Conservation (phyloP, 2,113 vertebrate species). For the Gymnarchus niloticus region DNA sequence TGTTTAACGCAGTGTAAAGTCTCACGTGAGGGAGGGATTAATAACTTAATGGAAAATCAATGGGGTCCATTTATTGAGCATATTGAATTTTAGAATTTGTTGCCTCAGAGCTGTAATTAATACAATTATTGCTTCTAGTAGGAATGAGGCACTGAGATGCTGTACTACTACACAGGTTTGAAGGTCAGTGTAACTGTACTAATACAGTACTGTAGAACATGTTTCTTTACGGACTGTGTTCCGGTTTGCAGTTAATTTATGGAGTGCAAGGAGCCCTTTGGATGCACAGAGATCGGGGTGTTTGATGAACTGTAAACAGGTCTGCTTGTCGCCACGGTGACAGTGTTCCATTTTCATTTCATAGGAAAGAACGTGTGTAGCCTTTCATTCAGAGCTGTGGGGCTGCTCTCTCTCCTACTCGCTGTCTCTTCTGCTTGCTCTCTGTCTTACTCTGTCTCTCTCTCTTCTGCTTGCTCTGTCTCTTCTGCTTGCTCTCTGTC, state of each 20-base stretch:
- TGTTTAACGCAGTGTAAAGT: not conserved
- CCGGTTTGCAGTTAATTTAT: not conserved
- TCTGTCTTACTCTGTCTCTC: too few relatives aligned
- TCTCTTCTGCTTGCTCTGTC: too few relatives aligned
- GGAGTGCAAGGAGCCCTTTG: too few relatives aligned
- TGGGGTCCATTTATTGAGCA: not conserved
- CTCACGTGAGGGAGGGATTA: not conserved
- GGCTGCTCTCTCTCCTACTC: too few relatives aligned
- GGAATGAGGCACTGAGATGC: not conserved
- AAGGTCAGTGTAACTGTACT: not conserved
- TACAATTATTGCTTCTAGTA: not conserved
- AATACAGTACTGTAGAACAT: not conserved
- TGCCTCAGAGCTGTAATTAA: not conserved
- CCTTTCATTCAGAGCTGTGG: too few relatives aligned
- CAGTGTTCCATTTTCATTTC: too few relatives aligned
- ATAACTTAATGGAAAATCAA: not conserved
- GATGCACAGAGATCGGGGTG: too few relatives aligned
- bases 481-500: too few relatives aligned
- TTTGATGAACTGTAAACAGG: too few relatives aligned
- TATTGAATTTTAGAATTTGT: constrained; percentile 1
- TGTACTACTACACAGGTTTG: not conserved
- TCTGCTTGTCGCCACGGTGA: too few relatives aligned
- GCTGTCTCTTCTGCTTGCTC: too few relatives aligned
- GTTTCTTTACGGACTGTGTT: not conserved
- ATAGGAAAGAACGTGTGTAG: too few relatives aligned